phyloP scores from a whole-genome alignment of 2,113 vertebrate genomes.

The Callithrix jacchus region DNA sequence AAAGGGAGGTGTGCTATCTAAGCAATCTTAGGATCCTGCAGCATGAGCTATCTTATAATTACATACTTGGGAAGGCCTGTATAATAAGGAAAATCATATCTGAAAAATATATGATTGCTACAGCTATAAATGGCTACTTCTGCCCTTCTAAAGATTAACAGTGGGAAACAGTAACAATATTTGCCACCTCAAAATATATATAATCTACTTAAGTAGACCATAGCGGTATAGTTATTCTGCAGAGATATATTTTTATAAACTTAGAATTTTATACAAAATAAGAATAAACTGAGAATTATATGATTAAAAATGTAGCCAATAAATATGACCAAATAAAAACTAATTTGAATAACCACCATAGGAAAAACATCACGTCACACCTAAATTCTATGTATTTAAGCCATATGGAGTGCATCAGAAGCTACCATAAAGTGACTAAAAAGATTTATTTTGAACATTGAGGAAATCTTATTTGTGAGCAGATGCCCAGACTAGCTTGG shows the following conservation, averaged over 20 bases:
- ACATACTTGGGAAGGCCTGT: background rate
- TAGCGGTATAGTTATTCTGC: background rate
- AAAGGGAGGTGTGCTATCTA: background rate
- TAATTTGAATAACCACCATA: slow-evolving; percentile 56
- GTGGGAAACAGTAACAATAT: background rate
- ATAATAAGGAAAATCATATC: slow-evolving; percentile 12
- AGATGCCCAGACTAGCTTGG: slow-evolving; percentile 56
- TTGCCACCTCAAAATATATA: background rate
- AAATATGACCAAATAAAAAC: slow-evolving; percentile 19
- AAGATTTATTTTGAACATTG: slow-evolving; percentile 64
- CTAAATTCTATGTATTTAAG: slow-evolving; percentile 62
- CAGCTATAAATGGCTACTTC: background rate
- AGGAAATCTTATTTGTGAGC: slow-evolving; percentile 50
- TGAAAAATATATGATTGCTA: background rate
- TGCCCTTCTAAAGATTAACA: background rate
- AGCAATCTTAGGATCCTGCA: background rate
- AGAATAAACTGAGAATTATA: background rate
- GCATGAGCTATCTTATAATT: background rate
- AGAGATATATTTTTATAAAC: background rate
- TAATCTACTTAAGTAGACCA: background rate
- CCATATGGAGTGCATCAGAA: slow-evolving; percentile 60
- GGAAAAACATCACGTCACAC: slow-evolving; percentile 46
- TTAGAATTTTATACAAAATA: slow-evolving; percentile 41
- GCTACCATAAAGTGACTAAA: slow-evolving; percentile 53
- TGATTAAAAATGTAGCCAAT: slow-evolving; percentile 44